Base-by-base conservation (phyloP, 2,113 vertebrate species). In the Coturnix japonica region DNA sequence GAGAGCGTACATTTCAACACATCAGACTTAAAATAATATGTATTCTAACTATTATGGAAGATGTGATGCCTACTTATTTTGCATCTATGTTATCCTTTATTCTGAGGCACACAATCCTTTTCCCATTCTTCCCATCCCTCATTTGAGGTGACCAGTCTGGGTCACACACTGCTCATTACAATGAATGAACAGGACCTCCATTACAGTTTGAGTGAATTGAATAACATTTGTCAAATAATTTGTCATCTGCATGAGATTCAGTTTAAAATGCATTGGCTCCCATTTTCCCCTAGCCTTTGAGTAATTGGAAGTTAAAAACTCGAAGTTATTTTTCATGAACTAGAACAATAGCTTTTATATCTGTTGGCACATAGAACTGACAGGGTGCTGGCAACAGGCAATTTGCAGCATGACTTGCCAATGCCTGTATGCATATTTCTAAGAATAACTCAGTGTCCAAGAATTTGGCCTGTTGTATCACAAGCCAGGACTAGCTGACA, bases 401-500 rank as follows among this genome's bases (percentile, higher is more conserved):
- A 93, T 94, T 97, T 96, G 94, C 96, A 96, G 95, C 41, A 41
- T 84, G 88, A 88, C 86, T 96, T 98, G 97, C 97, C 97, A 98
- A 97, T 95, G 96, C 95, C 94, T 89, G 75, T 57, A 54, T 95
- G 93, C 96, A 96, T 96, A 96, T 94, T 98, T 98, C 97, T 98
- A 98, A 98, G 98, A 98, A 98, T 98, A 98, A 97, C 97, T 97
- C 97, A 97, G 97, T 95, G 97, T 97, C 97, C 97, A 97, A 97
- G 97, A 98, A 98, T 97, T 96, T 96, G 76, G 97, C 97, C 94
- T 97, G 97, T 84, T 97, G 81, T 97, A 97, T 96, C 94, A 72
- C 88, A 96, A 95, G 94, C 96, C 80, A 96, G 95, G 96, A 95
- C 96, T 93, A 37, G 95, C 89, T 81, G 30, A 95, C 97, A 97